Percentiles rank a stretch among this genome's conserved stretches.
Conservation (phyloP, 1,140 invertebrate species). For the Drosophila teissieri region DNA sequence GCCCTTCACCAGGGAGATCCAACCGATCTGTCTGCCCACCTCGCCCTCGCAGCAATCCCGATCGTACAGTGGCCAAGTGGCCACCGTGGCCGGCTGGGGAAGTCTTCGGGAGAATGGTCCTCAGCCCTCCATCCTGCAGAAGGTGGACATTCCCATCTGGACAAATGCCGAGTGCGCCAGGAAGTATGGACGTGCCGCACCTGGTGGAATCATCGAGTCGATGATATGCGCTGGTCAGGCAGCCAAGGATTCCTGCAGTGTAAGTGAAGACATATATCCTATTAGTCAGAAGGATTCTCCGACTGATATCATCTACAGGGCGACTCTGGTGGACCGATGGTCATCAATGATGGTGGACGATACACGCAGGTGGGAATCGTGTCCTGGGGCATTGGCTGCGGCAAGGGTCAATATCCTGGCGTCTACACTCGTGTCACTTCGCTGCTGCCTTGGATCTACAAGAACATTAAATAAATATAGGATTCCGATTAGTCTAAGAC, state of each 20-base stretch:
- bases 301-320: constrained; percentile 87
- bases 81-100: constrained; percentile 93
- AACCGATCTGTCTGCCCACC: constrained; percentile 92
- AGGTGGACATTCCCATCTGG: constrained; percentile 94
- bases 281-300: neutral
- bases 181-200: constrained; percentile 94
- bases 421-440: constrained; percentile 89
- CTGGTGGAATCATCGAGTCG: constrained; percentile 93
- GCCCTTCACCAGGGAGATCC: constrained; percentile 89
- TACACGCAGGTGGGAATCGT: constrained; percentile 95
- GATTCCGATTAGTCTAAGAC: constrained; percentile 65
- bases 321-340: constrained; percentile 95
- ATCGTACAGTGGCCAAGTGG: constrained; percentile 88
- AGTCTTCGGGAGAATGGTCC: constrained; percentile 88
- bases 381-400: constrained; percentile 97
- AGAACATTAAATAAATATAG: constrained; percentile 85
- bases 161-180: constrained; percentile 90
- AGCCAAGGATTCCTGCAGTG: constrained; percentile 94
- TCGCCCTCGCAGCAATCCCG: constrained; percentile 84
- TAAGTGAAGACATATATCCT: constrained; percentile 85
- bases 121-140: constrained; percentile 91
- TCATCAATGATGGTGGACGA: constrained; percentile 90
- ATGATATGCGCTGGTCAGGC: constrained; percentile 94
- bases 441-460: constrained; percentile 92
- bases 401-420: constrained; percentile 95